A percentile compares a stretch with the other conserved stretches of the same genome.
phyloP scores from a whole-genome alignment of 1,140 invertebrate genomes.

The Bradysia coprophila region DNA sequence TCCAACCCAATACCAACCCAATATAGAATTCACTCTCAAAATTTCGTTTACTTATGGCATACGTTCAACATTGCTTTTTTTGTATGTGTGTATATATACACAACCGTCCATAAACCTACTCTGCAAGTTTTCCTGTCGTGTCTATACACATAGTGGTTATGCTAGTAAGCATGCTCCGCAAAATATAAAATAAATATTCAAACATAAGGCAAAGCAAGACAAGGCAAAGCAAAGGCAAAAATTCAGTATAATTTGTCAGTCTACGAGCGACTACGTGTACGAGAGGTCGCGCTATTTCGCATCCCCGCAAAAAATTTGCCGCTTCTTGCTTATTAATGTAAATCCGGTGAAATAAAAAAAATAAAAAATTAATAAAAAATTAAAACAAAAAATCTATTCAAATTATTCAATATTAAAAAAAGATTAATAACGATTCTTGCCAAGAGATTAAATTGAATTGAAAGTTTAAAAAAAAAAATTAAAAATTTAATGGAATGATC shows the following conservation, averaged over 20 bases:
- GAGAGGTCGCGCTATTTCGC: conserved; percentile 6
- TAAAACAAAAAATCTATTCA: not conserved
- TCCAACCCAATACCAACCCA: too few species aligned
- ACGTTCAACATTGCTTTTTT: too few species aligned
- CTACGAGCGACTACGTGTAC: conserved; percentile 6
- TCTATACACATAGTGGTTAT: too few species aligned
- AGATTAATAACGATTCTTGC: not conserved
- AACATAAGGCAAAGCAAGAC: not conserved
- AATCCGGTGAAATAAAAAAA: conserved; percentile 1
- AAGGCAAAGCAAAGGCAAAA: not conserved
- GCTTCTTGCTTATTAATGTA: conserved; percentile 2
- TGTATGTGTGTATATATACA: too few species aligned
- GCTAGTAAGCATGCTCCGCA: not conserved
- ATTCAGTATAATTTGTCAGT: conserved; percentile 2
- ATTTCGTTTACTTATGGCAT: too few species aligned
- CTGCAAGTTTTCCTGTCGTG: too few species aligned
- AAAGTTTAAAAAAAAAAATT: too few species aligned
- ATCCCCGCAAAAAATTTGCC: conserved; percentile 5
- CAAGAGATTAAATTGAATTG: not conserved
- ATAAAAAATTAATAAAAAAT: not conserved
- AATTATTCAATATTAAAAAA: not conserved
- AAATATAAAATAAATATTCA: too few species aligned
- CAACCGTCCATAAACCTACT: too few species aligned
- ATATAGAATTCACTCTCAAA: too few species aligned
- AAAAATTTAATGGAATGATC: not conserved